Conservation (phyloP, 2,888 invertebrate genomes). For the Diplazon laetatorius region DNA sequence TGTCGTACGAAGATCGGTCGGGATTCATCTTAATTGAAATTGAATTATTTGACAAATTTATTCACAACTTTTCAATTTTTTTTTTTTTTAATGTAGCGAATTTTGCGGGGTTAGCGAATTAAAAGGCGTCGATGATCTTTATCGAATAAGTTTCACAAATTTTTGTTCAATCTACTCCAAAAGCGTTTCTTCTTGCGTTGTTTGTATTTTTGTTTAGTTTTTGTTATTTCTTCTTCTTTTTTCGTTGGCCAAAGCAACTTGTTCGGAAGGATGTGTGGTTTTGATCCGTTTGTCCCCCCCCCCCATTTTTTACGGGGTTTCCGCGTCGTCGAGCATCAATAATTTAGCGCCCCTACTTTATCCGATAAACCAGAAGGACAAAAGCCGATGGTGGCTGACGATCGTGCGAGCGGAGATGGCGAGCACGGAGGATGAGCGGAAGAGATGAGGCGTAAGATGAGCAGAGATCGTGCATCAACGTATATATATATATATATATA, state of each 20-base stretch:
- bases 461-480: conserved; percentile 71
- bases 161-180: too few relatives aligned
- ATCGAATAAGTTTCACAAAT: too few relatives aligned
- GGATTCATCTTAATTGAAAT: neutral
- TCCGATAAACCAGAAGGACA: conserved; percentile 71
- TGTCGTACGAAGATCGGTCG: neutral
- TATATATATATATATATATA: too few relatives aligned
- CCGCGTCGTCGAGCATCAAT: conserved; percentile 72
- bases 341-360: conserved; percentile 78
- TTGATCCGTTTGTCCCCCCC: neutral
- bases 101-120: too few relatives aligned
- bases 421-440: conserved; percentile 22
- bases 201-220: too few relatives aligned
- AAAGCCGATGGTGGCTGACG: too few relatives aligned
- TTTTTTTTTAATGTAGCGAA: neutral
- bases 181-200: too few relatives aligned
- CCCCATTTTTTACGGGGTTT: conserved; percentile 30
- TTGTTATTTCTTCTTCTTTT: neutral
- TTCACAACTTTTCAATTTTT: neutral
- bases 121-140: too few relatives aligned
- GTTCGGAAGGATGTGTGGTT: too few relatives aligned
- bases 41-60: too few relatives aligned
- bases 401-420: conserved; percentile 16
- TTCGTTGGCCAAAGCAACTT: neutral
- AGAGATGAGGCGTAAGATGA: conserved; percentile 51